A percentile compares a stretch with the other conserved stretches of the same genome.
phyloP scores from a whole-genome alignment of 1,140 invertebrate species.

The Diorhabda carinulata region DNA sequence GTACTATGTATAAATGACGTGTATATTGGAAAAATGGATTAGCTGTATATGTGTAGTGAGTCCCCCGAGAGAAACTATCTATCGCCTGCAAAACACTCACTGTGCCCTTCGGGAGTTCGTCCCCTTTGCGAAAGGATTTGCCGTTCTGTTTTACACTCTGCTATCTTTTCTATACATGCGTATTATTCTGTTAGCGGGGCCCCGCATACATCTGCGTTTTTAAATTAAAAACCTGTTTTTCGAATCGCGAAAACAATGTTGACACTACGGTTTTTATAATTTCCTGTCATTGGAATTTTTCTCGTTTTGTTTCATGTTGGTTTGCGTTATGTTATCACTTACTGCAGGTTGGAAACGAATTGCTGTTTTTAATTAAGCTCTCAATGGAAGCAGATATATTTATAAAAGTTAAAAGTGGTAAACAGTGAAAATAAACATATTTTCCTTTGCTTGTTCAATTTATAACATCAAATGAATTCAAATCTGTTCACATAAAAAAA shows the following conservation, averaged over 20 bases:
- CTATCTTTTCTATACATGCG: conserved; percentile 22
- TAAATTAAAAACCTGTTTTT: conserved; percentile 14
- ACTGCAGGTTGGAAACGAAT: neutral
- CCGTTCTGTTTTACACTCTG: conserved; percentile 23
- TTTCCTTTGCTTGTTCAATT: too few relatives aligned
- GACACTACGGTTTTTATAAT: conserved; percentile 14
- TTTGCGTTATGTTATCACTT: neutral
- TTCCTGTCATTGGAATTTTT: neutral
- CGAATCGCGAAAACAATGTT: conserved; percentile 11
- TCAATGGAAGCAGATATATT: too few relatives aligned
- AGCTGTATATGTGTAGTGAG: conserved; percentile 29
- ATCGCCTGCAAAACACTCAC: conserved; percentile 39
- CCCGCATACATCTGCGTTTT: conserved; percentile 18
- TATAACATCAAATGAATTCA: too few relatives aligned
- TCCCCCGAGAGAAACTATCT: conserved; percentile 39
- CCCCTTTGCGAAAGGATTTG: conserved; percentile 36
- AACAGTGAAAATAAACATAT: too few relatives aligned
- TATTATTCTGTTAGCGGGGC: conserved; percentile 16
- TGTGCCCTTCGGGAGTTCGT: conserved; percentile 28
- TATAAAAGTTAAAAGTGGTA: too few relatives aligned
- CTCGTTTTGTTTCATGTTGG: neutral
- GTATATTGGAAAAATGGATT: conserved; percentile 44
- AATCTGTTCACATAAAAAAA: too few relatives aligned
- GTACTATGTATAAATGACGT: conserved; percentile 41
- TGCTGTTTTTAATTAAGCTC: neutral